Evolutionary conservation across 1,140 invertebrate species (phyloP), one percentile per base, ranked within the genome.

Genomic region (Heliothis subflexa): DNA sequence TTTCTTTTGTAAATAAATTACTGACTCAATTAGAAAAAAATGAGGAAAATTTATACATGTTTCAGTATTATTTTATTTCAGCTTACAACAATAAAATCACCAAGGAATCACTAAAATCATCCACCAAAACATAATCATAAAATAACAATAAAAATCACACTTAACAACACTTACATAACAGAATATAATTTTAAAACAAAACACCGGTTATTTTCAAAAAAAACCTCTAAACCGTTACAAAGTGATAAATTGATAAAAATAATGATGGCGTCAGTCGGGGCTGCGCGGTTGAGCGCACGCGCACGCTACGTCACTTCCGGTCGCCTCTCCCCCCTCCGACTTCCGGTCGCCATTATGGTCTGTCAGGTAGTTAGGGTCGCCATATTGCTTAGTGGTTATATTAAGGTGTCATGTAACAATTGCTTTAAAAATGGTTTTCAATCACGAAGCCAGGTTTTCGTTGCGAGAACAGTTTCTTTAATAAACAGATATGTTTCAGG

Each of bases 261-360:
- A 70, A 79, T 64, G 40, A 50, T 16, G 52, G 40, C 61, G 64
- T 25, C 78, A 49, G 40, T 45, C 52, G 68, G 74, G 79, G 79
- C 79, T 81, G 61, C 79, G 61, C 70, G 79, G 74, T 73, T 68
- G 74, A 71, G 79, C 75, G 79, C 79, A 55, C 75, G 79, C 79
- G 79, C 79, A 78, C 49, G 45, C 76, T 71, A 81, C 79, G 79
- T 81, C 79, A 81, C 75, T 78, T 81, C 79, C 75, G 79, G 66
- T 52, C 78, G 50, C 25, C 74, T 68, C 74, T 68, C 66, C 64
- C 68, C 52, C 59, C 33, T 16, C 52, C 52, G 18, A 59, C 64
- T 81, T 81, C 79, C 79, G 74, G 68, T 47, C 21, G 59, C 57
- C 68, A 81, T 78, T 68, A 81, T 78, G 75, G 59, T 14, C 71